Base-by-base conservation (phyloP, 2,797 vertebrate species). In the Acomys russatus region DNA sequence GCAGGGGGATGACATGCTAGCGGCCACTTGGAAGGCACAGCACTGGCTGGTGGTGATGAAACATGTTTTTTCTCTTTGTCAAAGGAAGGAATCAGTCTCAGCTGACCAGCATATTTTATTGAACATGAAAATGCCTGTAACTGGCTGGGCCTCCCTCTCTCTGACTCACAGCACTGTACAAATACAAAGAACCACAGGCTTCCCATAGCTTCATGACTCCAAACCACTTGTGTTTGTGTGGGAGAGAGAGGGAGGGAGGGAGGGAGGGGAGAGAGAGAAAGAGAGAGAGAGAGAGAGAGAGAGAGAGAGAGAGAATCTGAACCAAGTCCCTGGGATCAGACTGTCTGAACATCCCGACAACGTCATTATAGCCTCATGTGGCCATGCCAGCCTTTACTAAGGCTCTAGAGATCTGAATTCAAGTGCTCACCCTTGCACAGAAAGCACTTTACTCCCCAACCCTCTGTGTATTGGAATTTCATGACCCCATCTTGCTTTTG, bases 1-100 rank as follows among this genome's bases (percentile, higher is more conserved):
- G 96, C 85, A 94, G 89, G 59, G 22, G 94, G 70, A 70, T 44
- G n/a, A 51, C 63, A 79, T 94, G 71, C 64, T 79, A 68, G 79
- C 90, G 76, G 18, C 85, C n/a, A 25, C 15, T 38, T 35, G 49
- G 88, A 93, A 87, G 82, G 88, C 64, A 91, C 70, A 85, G 59
- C 64, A 23, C 76, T 33, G 25, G 0, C 56, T 35, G 22, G n/a
- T 63, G 20, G 33, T 56, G 61, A 91, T 33, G 1, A 14, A 93
- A 66, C 1, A 8, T 5, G 33, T 6, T 63, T 91, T 44, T 86
- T 51, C 33, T 54, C 91, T 77, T 73, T 92, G 70, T 88, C 59
- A 51, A 71, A 85, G 30, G 68, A 56, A 90, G 64, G 17, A 92
- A 12, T 28, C 54, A 15, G 12, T 77, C 80, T 94, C 82, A 8